phyloP scores from a whole-genome alignment of 2,888 invertebrate species.

The Pimpla rufipes region DNA sequence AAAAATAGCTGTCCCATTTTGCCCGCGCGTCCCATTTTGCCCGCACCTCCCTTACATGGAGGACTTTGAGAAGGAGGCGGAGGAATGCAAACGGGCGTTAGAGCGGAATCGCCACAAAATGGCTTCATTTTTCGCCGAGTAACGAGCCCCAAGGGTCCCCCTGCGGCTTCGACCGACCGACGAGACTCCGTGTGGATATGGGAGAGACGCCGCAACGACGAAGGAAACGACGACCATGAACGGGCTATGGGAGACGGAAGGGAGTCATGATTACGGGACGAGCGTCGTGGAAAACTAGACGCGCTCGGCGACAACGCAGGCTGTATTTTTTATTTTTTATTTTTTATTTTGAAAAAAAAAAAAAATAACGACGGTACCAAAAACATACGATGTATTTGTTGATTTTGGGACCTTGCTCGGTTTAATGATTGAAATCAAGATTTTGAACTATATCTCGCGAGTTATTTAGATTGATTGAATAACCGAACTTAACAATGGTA shows the following conservation, averaged over 20 bases:
- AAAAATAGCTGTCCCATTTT: no score
- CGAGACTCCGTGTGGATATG: slow-evolving; percentile 19
- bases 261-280: slow-evolving; percentile 14
- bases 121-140: slow-evolving; percentile 70
- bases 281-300: background rate
- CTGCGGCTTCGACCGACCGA: slow-evolving; percentile 22
- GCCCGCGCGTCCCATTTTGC: no score
- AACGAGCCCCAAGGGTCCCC: slow-evolving; percentile 60
- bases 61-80: background rate
- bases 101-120: slow-evolving; percentile 68
- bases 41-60: no score
- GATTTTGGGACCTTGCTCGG: no score
- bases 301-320: background rate
- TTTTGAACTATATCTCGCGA: no score
- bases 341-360: background rate
- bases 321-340: slow-evolving; percentile 12
- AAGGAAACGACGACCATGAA: slow-evolving; percentile 33
- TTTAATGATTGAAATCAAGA: no score
- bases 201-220: background rate
- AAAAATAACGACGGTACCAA: background rate
- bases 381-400: no score
- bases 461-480: no score
- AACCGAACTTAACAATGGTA: no score
- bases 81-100: slow-evolving; percentile 63
- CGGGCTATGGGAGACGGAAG: background rate